Evolutionary conservation across 2,113 vertebrate species (phyloP).

Genomic region (Menidia beryllina): DNA sequence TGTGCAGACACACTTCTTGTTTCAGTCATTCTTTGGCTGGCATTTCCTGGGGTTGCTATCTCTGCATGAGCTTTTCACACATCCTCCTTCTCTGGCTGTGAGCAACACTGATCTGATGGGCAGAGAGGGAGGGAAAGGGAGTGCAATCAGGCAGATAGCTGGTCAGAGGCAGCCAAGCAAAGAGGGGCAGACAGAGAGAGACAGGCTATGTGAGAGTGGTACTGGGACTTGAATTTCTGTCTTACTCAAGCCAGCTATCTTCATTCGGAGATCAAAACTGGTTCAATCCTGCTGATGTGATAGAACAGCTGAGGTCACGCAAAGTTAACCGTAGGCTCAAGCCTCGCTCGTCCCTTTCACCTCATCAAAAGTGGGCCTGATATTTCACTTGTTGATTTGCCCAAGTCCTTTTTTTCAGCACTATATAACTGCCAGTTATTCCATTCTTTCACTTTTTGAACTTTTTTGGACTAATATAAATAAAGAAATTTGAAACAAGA

Average conservation of each 20-base stretch:
- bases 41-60: slow-evolving; percentile 68
- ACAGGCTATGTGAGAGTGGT: slow-evolving; percentile 62
- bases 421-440: no score
- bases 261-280: slow-evolving; percentile 45
- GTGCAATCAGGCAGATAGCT: slow-evolving; percentile 67
- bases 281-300: slow-evolving; percentile 23
- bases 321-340: background rate
- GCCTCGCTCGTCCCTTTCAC: background rate
- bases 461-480: no score
- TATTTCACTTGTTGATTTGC: background rate
- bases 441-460: no score
- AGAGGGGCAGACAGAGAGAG: slow-evolving; percentile 57
- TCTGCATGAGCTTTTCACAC: slow-evolving; percentile 69
- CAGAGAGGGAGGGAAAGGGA: slow-evolving; percentile 29
- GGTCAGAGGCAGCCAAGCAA: slow-evolving; percentile 65
- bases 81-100: slow-evolving; percentile 57
- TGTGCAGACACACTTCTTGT: slow-evolving; percentile 46
- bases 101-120: slow-evolving; percentile 70
- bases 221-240: slow-evolving; percentile 60
- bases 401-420: no score
- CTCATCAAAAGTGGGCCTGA: background rate
- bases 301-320: slow-evolving; percentile 19
- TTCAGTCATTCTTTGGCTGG: slow-evolving; percentile 67
- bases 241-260: slow-evolving; percentile 43
- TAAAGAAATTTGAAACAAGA: no score